Evolutionary conservation across 2,797 vertebrate species (phyloP), one percentile per base, ranked within the genome.

Genomic region (Harpagifer antarcticus): DNA sequence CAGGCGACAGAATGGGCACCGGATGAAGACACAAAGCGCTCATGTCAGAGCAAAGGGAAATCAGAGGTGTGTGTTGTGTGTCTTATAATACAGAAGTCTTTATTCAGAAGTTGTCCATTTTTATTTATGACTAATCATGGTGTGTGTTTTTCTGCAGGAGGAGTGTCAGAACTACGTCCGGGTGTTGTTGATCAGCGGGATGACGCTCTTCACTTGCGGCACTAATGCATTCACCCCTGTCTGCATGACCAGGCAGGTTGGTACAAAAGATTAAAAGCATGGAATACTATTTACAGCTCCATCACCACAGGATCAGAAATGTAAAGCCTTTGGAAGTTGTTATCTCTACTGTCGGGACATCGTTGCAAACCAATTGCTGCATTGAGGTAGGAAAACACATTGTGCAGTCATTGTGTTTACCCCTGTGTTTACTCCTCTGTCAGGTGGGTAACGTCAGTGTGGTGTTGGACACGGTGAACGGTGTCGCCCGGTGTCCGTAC

Each of bases 111-210:
- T 5, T 9, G 54, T 43, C 5, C 12, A 3, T 15, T 33, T 68
- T 66, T 50, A 23, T 63, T 11, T 19, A 23, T 11, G 27, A 33
- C 27, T 20, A 3, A 15, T 9, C 0, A 9, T 52, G 55, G 27
- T 42, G 4, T 16, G 27, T 15, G 13, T 78, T 54, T 81, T 15
- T 69, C 86, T 40, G 16, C 91, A 99, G 98, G 97, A 96, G 27
- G 97, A 99, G 81, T 99, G 98, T 90, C 98, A 99, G 87, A 99
- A 99, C 93, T 99, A 99, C 44, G 91, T 99, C 67, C 94, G 98
- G 47, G 98, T 99, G 20, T 94, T 99, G 54, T 88, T 99, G 52
- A 94, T 97, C 76, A 96, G 89, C 0, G 96, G 96, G 0, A 89
- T 92, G 67, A 94, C 89, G 9, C 91, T 99, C 23, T 97, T 99